phyloP scores from a whole-genome alignment of 2,113 vertebrate genomes.

The Melanerpes formicivorus region DNA sequence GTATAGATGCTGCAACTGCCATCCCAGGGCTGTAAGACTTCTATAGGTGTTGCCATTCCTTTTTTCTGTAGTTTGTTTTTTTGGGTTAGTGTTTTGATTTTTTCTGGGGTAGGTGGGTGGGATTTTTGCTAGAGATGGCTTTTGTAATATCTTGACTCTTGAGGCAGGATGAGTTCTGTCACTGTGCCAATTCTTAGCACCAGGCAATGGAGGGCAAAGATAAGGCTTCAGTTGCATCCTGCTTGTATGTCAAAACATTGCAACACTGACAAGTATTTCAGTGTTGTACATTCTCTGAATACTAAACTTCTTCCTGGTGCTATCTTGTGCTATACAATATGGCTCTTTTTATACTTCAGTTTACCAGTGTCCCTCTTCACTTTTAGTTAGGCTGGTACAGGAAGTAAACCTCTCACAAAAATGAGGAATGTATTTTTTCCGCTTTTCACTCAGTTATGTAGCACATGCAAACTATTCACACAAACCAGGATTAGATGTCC shows the following conservation, averaged over 20 bases:
- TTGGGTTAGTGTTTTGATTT: not conserved
- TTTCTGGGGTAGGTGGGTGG: no score
- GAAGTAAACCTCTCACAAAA: not conserved
- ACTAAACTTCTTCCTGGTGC: constrained; percentile 5
- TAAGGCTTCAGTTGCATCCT: constrained; percentile 52
- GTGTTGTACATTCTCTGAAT: constrained; percentile 15
- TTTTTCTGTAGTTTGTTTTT: not conserved
- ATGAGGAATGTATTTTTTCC: not conserved
- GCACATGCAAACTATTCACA: not conserved
- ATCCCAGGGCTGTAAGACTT: not conserved
- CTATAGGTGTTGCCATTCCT: not conserved
- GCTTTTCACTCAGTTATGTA: not conserved
- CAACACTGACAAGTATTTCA: constrained; percentile 52
- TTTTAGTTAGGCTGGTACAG: not conserved
- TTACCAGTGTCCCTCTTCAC: not conserved
- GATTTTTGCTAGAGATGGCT: not conserved
- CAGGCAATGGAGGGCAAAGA: constrained; percentile 43
- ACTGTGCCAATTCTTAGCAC: constrained; percentile 17
- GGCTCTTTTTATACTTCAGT: not conserved
- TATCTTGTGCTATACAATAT: not conserved
- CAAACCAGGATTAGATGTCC: not conserved
- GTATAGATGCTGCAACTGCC: not conserved
- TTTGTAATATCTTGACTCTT: constrained; percentile 33
- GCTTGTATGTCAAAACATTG: constrained; percentile 53
- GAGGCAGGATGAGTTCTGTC: constrained; percentile 47